Evolutionary conservation across 2,113 vertebrate species (phyloP).

Genomic region (Loxodonta africana): DNA sequence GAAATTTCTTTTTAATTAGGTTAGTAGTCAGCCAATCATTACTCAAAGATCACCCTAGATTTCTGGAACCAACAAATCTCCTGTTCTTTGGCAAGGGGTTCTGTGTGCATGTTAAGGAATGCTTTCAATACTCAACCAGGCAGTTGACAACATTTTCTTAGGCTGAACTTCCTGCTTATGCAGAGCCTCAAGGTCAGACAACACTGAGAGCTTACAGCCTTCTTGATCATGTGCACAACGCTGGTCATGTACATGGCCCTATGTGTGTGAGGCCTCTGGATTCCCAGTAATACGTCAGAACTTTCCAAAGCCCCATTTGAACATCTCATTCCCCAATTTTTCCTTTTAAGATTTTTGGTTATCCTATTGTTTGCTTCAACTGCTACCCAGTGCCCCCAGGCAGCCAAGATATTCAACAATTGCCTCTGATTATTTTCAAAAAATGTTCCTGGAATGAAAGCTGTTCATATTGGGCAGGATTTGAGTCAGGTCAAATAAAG

Average conservation of each 20-base stretch:
- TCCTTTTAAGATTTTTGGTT: too few relatives aligned
- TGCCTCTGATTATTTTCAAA: background rate
- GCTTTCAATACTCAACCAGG: too few relatives aligned
- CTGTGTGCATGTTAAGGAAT: background rate
- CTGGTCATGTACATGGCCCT: background rate
- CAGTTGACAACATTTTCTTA: too few relatives aligned
- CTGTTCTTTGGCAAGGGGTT: background rate
- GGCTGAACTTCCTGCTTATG: too few relatives aligned
- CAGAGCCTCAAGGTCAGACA: background rate
- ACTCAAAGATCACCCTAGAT: background rate
- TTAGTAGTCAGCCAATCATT: too few relatives aligned
- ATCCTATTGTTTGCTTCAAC: background rate
- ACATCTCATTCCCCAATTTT: too few relatives aligned
- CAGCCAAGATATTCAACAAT: background rate
- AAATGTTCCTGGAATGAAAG: background rate
- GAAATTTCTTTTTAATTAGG: too few relatives aligned
- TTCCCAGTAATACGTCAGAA: background rate
- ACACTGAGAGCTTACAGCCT: background rate
- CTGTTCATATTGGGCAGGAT: background rate
- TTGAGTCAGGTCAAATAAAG: background rate
- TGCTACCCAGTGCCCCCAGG: background rate
- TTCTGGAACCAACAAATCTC: too few relatives aligned
- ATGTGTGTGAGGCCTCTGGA: background rate
- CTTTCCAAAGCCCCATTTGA: too few relatives aligned
- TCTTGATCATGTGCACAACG: background rate